These are phyloP conservation scores for Leucopternis melanops DNA, from an alignment of 2,113 vertebrate species.

Conservation along the genomic window DNA sequence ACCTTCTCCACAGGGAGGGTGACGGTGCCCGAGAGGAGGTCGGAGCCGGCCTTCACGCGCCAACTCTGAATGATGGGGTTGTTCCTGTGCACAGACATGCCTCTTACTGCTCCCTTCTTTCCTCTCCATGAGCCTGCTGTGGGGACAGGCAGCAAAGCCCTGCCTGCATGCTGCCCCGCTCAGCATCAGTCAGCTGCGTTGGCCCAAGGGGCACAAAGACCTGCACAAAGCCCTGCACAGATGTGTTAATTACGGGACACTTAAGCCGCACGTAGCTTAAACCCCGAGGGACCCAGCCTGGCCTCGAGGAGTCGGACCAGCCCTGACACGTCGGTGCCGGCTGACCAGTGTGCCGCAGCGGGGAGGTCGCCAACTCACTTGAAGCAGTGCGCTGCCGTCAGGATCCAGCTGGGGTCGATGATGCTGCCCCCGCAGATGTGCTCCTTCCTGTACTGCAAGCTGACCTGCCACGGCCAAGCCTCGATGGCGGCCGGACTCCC, in stretches of 20 bases:
- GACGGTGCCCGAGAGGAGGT: constrained; percentile 43
- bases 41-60: constrained; percentile 73
- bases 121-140: rapidly evolving
- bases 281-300: not conserved
- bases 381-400: constrained; percentile 86
- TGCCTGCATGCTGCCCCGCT: not conserved
- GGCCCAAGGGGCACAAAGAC: not conserved
- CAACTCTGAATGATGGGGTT: constrained; percentile 70
- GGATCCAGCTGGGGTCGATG: constrained; percentile 75
- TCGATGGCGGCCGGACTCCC: constrained; percentile 73
- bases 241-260: rapidly evolving
- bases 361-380: constrained; percentile 1
- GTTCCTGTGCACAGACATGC: constrained; percentile 14
- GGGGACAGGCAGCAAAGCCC: not conserved
- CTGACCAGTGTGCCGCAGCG: rapidly evolving
- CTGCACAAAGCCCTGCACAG: rapidly evolving
- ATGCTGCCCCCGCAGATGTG: constrained; percentile 88
- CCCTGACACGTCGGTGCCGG: not conserved
- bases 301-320: not conserved
- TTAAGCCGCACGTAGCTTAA: rapidly evolving
- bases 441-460: constrained; percentile 75
- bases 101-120: not conserved
- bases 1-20: constrained; percentile 78
- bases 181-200: rapidly evolving
- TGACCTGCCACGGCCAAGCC: constrained; percentile 91